These are phyloP conservation scores for Antheraea yamamai DNA, from an alignment of 2,888 invertebrate species.

Conservation along the genomic window DNA sequence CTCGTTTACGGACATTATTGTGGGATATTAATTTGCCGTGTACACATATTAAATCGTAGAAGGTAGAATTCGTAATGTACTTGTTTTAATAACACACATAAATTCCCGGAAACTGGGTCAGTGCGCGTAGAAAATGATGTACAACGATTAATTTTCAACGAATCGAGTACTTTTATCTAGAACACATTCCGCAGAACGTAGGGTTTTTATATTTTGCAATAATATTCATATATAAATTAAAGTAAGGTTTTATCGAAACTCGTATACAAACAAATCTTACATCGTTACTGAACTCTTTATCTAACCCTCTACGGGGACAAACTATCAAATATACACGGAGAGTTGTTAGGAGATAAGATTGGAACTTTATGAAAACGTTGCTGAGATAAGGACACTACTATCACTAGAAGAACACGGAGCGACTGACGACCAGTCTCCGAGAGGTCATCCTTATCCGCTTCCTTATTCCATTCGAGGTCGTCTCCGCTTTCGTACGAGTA, in stretches of 20 bases:
- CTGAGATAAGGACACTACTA: conserved; percentile 41
- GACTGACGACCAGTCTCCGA: conserved; percentile 24
- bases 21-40: neutral
- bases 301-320: conserved; percentile 18
- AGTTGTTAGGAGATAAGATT: conserved; percentile 40
- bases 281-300: conserved; percentile 15
- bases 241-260: neutral
- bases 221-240: neutral
- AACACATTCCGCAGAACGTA: too few species aligned
- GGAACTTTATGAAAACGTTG: conserved; percentile 44
- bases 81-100: neutral
- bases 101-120: neutral
- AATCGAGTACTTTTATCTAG: neutral
- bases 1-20: neutral
- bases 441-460: conserved; percentile 50
- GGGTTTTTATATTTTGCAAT: neutral
- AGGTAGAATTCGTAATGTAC: neutral
- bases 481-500: conserved; percentile 38
- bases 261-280: neutral
- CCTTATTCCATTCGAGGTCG: conserved; percentile 48
- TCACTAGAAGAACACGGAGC: conserved; percentile 40
- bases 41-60: neutral
- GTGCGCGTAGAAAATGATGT: neutral
- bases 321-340: conserved; percentile 39
- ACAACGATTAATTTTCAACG: neutral